phyloP scores from a whole-genome alignment of 2,888 invertebrate species.

The Pasiphila rectangulata region DNA sequence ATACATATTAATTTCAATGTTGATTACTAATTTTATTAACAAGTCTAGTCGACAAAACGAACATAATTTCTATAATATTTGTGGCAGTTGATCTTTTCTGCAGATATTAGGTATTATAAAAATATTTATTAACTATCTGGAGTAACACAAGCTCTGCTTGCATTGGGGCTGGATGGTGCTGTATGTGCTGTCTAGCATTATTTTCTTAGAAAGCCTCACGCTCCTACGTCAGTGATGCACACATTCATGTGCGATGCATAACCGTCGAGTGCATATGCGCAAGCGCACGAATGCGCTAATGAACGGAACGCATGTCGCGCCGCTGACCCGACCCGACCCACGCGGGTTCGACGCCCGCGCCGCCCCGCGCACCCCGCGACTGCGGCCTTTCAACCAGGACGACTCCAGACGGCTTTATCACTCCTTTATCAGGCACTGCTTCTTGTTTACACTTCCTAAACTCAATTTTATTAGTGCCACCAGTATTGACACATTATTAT shows the following conservation, averaged over 20 bases:
- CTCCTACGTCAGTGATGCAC: no score
- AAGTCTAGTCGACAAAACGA: constrained; percentile 6
- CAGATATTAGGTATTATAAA: no score
- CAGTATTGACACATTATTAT: no score
- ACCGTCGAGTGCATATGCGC: constrained; percentile 39
- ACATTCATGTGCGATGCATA: constrained; percentile 32
- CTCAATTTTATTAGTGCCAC: constrained; percentile 27
- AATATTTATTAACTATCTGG: no score
- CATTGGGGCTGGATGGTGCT: no score
- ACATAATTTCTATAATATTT: no score
- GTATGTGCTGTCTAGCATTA: no score
- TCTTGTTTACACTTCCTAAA: constrained; percentile 49
- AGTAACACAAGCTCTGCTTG: no score
- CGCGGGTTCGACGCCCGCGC: constrained; percentile 71
- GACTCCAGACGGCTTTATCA: constrained; percentile 58
- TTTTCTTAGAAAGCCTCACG: no score
- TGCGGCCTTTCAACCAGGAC: constrained; percentile 48
- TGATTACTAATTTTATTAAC: no score
- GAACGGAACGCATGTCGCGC: constrained; percentile 73
- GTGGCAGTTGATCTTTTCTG: no score
- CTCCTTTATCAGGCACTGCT: constrained; percentile 51
- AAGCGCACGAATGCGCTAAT: constrained; percentile 64
- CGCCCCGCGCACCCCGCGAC: constrained; percentile 36
- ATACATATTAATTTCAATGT: no score
- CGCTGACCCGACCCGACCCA: constrained; percentile 79